Base-by-base conservation (phyloP, 2,888 invertebrate genomes). In the Cylloceria caligata region DNA sequence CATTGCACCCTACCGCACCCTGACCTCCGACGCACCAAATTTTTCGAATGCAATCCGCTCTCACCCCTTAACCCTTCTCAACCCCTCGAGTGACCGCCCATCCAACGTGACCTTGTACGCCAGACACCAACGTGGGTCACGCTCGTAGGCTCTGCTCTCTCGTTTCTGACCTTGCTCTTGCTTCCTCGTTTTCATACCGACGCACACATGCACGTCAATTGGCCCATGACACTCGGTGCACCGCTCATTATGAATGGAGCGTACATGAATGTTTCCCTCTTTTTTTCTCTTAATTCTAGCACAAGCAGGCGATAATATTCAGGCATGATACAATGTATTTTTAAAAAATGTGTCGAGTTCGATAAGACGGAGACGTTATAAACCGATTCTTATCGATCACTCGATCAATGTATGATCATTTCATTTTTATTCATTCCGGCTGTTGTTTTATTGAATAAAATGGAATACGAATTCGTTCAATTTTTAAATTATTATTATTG, bases 111-210 rank as follows among this genome's bases (percentile, higher is more conserved):
- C 55, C 71, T 78, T 79, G 79, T 79, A 74, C 80, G 69, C 74
- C 57, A 71, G 62, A 74, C 67, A 72, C 49, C 49, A 64, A 49
- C 69, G 67, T 68, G 62, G 77, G 36, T 62, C 74, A 74, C 9
- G 60, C 67, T 68, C 52, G 78, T 76, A 72, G 72, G 72, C 75
- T 42, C 13, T 49, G 45, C 49, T 74, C 52, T 64, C 65, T 74
- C 79, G 64, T 47, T 80, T 79, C 69, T 72, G 83, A 81, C 83
- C 85, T 80, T 84, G 81, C 85, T 85, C 83, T 83, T 81, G 72
- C 74, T 75, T 81, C 79, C 83, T 80, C 83, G 80, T 77, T 85
- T 84, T 68, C 62, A 72, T 76, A 75, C 71, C 55, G 67, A 24
- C 64, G 24, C 21, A 42, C 62, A 76, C 62, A 76, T 49, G 65